A percentile compares a stretch with the other conserved stretches of the same genome.
Evolutionary conservation across 2,113 vertebrate species (phyloP).

Genomic region (Balaeniceps rex): DNA sequence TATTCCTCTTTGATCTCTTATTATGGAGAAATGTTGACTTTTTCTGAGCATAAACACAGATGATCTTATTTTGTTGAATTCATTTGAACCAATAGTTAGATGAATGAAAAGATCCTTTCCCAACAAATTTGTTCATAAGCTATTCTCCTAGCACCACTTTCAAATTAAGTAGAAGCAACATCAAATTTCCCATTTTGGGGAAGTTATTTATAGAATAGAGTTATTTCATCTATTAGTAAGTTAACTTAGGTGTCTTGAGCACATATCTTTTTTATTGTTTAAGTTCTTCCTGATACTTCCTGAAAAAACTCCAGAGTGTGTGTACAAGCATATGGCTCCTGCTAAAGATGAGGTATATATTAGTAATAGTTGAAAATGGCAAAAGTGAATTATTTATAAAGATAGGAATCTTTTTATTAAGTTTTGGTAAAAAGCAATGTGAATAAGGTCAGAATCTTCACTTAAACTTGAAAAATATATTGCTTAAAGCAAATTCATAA

Average conservation of each 20-base stretch:
- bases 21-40: neutral
- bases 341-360: neutral
- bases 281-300: neutral
- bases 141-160: neutral
- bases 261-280: neutral
- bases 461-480: neutral
- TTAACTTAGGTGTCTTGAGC: neutral
- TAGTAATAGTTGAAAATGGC: neutral
- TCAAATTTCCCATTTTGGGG: neutral
- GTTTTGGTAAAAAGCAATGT: neutral
- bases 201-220: neutral
- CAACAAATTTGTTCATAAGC: neutral
- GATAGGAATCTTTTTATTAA: neutral
- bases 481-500: neutral
- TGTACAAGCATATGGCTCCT: neutral
- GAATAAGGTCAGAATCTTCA: neutral
- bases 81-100: neutral
- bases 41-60: neutral
- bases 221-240: neutral
- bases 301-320: neutral
- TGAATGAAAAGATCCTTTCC: neutral
- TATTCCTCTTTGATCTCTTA: neutral
- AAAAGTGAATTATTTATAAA: neutral
- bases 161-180: neutral
- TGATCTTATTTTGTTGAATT: neutral